Evolutionary conservation across 2,888 invertebrate species (phyloP).

Genomic region (Agapetus fuscipes): DNA sequence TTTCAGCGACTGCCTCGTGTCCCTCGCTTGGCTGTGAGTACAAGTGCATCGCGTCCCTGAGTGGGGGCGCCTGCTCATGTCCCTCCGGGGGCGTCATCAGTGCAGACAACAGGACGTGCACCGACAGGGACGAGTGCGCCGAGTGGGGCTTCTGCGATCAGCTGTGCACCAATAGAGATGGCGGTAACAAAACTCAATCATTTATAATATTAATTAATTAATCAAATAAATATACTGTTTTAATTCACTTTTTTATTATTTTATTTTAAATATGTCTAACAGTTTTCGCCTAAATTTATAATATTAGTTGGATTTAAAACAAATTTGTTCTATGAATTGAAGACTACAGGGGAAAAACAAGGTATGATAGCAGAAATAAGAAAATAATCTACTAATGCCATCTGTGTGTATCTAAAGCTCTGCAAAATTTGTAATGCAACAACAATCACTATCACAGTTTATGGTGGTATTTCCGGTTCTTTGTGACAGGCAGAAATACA

Average conservation of each 20-base stretch:
- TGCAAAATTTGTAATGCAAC: no score
- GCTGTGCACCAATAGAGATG: constrained; percentile 79
- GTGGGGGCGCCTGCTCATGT: constrained; percentile 87
- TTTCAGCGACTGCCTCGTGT: constrained; percentile 70
- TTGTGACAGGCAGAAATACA: no score
- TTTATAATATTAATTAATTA: no score
- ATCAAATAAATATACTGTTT: no score
- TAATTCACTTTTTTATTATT: background rate
- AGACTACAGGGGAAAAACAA: no score
- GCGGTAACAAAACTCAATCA: constrained; percentile 41
- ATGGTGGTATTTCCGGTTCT: no score
- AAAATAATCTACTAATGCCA: no score
- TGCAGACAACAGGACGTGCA: constrained; percentile 75
- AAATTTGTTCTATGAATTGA: no score
- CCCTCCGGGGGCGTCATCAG: constrained; percentile 76
- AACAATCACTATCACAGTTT: no score
- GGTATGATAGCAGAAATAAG: no score
- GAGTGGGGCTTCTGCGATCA: constrained; percentile 96
- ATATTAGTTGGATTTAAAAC: background rate
- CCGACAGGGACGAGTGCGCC: constrained; percentile 84
- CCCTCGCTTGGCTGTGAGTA: constrained; percentile 80
- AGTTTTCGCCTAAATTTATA: background rate
- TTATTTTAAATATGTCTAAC: background rate
- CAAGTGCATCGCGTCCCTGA: constrained; percentile 82
- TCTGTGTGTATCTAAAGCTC: no score